Evolutionary conservation across 2,797 vertebrate species (phyloP), one percentile per base, ranked within the genome.

Genomic region (Clarias platycephalus): DNA sequence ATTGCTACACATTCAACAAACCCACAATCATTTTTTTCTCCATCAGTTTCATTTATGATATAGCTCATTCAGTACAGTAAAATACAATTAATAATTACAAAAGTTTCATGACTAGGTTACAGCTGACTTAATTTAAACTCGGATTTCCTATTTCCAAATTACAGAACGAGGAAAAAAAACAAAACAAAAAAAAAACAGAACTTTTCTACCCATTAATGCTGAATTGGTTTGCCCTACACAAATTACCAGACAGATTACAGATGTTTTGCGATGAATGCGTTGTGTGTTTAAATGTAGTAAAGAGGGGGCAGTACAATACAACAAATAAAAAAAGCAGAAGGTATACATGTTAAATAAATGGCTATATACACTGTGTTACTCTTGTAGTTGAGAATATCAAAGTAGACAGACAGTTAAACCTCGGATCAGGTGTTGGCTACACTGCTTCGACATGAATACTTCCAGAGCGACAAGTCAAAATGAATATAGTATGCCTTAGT

Each of bases 1-100:
- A 18, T 7, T 62, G 34, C 70, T 55, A 49, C 62, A 79, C 44
- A 18, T 70, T 72, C 55, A 85, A 87, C 80, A 85, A 40, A 80
- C 28, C 44, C 16, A 40, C 76, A 62, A 40, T 9, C 3, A 15
- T 26, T 64, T 67, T 80, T 60, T 77, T 9, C 40, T 75, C 71
- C 66, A 83, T 62, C 86, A 64, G 68, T 85, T 86, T 87, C 24
- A 40, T 88, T 90, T 87, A 92, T 87, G 84, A 87, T 83, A 92
- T 81, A 86, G 28, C 75, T 86, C 85, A 85, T 89, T 92, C 86
- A 82, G 86, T 87, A 91, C 88, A 90, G 91, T 93, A 90, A 84
- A 92, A 85, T 85, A 87, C 86, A 89, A 90, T 83, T 87, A 84
- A 83, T 81, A 84, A 92, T 86, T 24, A 88, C 88, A 87, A 83